phyloP scores from a whole-genome alignment of 1,140 invertebrate genomes.

The Druon quercuslanigerum region DNA sequence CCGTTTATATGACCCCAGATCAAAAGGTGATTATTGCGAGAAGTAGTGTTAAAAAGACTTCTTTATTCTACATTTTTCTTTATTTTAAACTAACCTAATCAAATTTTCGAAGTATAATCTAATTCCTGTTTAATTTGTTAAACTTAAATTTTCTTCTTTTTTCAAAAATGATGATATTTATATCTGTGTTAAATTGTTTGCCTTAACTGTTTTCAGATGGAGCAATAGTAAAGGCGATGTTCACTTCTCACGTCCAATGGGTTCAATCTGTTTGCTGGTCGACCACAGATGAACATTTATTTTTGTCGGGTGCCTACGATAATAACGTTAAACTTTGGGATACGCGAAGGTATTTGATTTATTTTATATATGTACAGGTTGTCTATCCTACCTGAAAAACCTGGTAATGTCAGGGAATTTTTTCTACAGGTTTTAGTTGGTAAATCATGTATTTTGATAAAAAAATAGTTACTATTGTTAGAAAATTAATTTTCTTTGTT shows the following conservation, averaged over 20 bases:
- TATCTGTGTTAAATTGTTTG: slow-evolving; percentile 16
- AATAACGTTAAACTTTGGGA: slow-evolving; percentile 96
- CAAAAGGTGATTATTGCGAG: slow-evolving; percentile 79
- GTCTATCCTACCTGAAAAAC: too few relatives aligned
- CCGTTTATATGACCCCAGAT: slow-evolving; percentile 93
- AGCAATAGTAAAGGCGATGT: slow-evolving; percentile 89
- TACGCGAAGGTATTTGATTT: slow-evolving; percentile 82
- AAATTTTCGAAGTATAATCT: too few relatives aligned
- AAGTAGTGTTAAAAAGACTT: slow-evolving; percentile 40
- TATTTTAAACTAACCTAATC: neutral
- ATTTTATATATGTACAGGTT: too few relatives aligned
- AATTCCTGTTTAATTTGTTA: slow-evolving; percentile 14
- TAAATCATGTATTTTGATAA: too few relatives aligned
- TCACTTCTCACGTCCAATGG: slow-evolving; percentile 94
- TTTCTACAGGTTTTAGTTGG: too few relatives aligned
- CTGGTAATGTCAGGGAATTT: too few relatives aligned
- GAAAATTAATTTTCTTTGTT: too few relatives aligned
- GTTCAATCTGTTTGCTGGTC: slow-evolving; percentile 94
- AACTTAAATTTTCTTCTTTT: slow-evolving; percentile 33
- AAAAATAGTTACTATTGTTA: too few relatives aligned
- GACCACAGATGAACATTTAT: slow-evolving; percentile 87
- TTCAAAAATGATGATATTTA: slow-evolving; percentile 32
- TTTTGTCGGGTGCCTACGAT: slow-evolving; percentile 96
- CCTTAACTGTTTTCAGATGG: slow-evolving; percentile 79
- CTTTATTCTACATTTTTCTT: slow-evolving; percentile 9